Evolutionary conservation across 2,888 invertebrate species (phyloP).

Genomic region (Leuctra nigra): DNA sequence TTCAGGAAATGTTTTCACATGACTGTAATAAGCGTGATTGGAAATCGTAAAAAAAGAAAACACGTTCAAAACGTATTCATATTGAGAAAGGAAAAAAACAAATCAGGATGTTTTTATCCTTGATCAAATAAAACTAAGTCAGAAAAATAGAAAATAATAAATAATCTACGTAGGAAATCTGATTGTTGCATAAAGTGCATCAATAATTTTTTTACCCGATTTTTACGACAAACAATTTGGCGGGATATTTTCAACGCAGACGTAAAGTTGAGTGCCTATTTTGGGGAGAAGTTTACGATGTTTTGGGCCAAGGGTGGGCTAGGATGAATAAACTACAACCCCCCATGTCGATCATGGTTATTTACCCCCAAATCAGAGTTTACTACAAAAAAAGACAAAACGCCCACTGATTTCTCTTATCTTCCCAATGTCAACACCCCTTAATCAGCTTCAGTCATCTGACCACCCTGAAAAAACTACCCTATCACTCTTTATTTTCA

Average conservation of each 20-base stretch:
- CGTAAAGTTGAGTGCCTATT: slow-evolving; percentile 3
- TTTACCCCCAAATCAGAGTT: slow-evolving; percentile 10
- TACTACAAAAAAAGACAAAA: slow-evolving; percentile 8
- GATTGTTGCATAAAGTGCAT: neutral
- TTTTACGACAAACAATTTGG: neutral
- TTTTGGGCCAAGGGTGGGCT: neutral
- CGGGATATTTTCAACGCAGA: slow-evolving; percentile 1
- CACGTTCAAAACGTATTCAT: neutral
- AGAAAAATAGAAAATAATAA: neutral
- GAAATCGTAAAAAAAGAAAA: slow-evolving; percentile 8
- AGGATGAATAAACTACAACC: neutral
- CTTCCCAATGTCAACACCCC: neutral
- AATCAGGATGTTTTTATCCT: slow-evolving; percentile 9
- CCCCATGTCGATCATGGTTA: slow-evolving; percentile 6
- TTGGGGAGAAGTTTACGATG: slow-evolving; percentile 7
- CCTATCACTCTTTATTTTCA: slow-evolving; percentile 14
- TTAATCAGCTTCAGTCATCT: slow-evolving; percentile 8
- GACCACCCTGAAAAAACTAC: slow-evolving; percentile 7
- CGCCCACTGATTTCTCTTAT: neutral
- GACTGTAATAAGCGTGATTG: slow-evolving; percentile 7
- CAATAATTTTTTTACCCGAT: slow-evolving; percentile 10
- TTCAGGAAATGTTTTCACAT: no score
- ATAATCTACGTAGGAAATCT: slow-evolving; percentile 2
- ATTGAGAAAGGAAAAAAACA: slow-evolving; percentile 12
- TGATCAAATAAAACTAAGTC: slow-evolving; percentile 2